Evolutionary conservation across 2,888 invertebrate species (phyloP).

Genomic region (Meghimatium bilineatum): DNA sequence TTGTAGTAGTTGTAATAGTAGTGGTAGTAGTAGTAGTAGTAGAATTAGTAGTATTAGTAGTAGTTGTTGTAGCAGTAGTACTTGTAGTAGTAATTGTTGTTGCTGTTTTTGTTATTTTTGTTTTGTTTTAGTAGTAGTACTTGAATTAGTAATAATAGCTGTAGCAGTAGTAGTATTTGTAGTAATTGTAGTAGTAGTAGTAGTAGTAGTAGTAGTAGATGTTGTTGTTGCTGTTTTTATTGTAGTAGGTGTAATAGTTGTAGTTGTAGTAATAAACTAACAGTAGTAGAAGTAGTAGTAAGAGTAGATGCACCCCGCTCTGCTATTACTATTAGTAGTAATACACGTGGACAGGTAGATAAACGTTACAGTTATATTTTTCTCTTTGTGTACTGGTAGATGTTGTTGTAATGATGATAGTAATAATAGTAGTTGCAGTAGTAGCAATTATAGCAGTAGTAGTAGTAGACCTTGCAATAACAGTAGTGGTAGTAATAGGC

Average conservation of each 20-base stretch:
- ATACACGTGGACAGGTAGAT: no score
- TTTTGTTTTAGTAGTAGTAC: not conserved
- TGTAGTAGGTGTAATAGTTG: not conserved
- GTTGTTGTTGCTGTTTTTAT: not conserved
- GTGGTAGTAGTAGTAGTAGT: slow-evolving; percentile 30
- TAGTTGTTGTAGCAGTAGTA: slow-evolving; percentile 19
- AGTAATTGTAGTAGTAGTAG: not conserved
- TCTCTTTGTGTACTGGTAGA: not conserved
- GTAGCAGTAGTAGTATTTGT: not conserved
- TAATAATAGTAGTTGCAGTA: slow-evolving; percentile 13
- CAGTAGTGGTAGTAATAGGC: not conserved
- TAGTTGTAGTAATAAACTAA: not conserved
- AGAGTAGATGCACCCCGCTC: no score
- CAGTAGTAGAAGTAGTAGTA: slow-evolving; percentile 1
- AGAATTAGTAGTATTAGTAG: slow-evolving; percentile 19
- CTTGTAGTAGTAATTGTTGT: slow-evolving; percentile 7
- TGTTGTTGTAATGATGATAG: not conserved
- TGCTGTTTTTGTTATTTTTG: no score
- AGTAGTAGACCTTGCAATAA: not conserved
- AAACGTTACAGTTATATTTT: no score
- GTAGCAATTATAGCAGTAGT: slow-evolving; percentile 24
- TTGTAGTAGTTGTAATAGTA: slow-evolving; percentile 36
- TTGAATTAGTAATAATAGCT: not conserved
- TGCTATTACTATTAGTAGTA: no score
- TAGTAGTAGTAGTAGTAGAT: slow-evolving; percentile 26